Base-by-base conservation (phyloP, 2,113 vertebrate species). In the Gobio gobio region DNA sequence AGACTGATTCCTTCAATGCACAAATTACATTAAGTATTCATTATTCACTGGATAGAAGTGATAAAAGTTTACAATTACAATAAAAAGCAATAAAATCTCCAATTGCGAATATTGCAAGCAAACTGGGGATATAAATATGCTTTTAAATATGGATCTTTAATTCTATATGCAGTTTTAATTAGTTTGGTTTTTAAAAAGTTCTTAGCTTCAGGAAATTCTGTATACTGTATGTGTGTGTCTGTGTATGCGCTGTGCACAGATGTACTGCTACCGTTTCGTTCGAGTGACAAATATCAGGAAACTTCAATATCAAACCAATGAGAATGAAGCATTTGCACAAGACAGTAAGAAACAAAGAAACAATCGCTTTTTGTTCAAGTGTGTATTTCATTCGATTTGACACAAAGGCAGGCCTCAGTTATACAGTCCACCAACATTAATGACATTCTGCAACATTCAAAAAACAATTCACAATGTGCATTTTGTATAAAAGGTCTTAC, bases 401-500 rank as follows among this genome's bases (percentile, higher is more conserved):
- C 82, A 88, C 40, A 77, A 84, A 80, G 5, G 47, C 51, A 83
- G 26, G 77, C 66, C 14, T 58, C 58, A 80, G 49, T 51, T 77
- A 78, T 63, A 51, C 77, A 83, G n/a, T 80, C 56, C 36, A 79
- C 13, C 18, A 20, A 73, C 70, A 84, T 58, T 22, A 79, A 63
- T 47, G 77, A 43, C 77, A 64, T 56, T 83, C 64, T 72, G 80
- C 66, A 43, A 36, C n/a, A 40, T 58, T 83, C 20, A 40, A 33
- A 72, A 40, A 58, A 70, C 16, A 51, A 14, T 18, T 64, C 59
- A 80, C 49, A 72, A 72, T 56, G 80, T 51, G 83, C 61, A 70
- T 88, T 89, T 85, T 24, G 87, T 91, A 88, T 87, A 91, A 89
- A 90, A 89, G 54, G 72, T 86, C 78, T 86, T 76, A 88, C 33